These are phyloP conservation scores for Labia minor DNA, from an alignment of 2,888 invertebrate genomes.

Conservation along the genomic window DNA sequence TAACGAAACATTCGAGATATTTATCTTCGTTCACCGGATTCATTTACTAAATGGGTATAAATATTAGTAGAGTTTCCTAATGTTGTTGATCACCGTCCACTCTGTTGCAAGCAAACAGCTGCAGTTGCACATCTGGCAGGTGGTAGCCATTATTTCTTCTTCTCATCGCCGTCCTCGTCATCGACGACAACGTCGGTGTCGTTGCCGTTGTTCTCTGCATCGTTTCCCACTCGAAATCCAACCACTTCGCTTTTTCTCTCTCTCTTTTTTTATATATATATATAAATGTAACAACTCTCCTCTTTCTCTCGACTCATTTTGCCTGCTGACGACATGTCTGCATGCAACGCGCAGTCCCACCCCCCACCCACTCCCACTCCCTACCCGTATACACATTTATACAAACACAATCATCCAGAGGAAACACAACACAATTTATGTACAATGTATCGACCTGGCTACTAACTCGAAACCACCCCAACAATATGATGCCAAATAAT, in stretches of 20 bases:
- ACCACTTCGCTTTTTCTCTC: background rate
- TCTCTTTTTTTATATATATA: background rate
- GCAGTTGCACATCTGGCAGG: slow-evolving; percentile 13
- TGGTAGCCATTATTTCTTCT: background rate
- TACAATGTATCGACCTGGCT: background rate
- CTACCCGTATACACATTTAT: background rate
- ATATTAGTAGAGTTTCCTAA: background rate
- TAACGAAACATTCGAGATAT: background rate
- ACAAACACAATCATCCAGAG: background rate
- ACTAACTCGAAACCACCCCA: background rate
- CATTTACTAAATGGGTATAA: slow-evolving; percentile 3
- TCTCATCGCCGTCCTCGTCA: no score
- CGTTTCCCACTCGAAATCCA: no score
- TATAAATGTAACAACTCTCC: no score
- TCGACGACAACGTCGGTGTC: no score
- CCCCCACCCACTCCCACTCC: background rate
- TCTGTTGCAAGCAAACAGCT: slow-evolving; percentile 3
- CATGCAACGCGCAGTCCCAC: background rate
- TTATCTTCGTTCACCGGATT: background rate
- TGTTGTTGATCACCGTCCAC: background rate
- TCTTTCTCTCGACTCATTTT: background rate
- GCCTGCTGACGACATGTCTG: slow-evolving; percentile 13
- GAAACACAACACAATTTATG: background rate
- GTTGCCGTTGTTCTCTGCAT: no score
- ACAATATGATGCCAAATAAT: background rate